Percentiles rank a stretch among this genome's conserved stretches.
phyloP scores from a whole-genome alignment of 2,888 invertebrate genomes.

The Heliconius cydno region DNA sequence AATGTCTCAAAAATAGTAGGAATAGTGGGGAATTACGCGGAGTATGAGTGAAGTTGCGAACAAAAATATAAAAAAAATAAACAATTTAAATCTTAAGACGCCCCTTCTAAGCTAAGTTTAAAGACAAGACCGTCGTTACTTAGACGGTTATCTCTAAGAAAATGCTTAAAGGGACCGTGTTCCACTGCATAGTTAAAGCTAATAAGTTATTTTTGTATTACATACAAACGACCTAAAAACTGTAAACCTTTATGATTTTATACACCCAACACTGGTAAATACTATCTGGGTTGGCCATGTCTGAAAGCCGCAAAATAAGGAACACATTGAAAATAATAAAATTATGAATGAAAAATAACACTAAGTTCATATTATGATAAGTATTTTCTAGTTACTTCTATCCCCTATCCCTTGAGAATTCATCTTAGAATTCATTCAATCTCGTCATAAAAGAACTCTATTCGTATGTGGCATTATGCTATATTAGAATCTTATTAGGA shows the following conservation, averaged over 20 bases:
- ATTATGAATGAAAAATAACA: no score
- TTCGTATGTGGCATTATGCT: background rate
- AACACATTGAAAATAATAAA: no score
- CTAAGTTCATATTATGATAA: background rate
- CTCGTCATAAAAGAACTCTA: background rate
- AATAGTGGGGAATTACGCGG: background rate
- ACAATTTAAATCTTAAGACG: background rate
- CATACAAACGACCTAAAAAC: no score
- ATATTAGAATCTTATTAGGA: background rate
- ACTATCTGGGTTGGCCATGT: no score
- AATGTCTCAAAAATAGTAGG: background rate
- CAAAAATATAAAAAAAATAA: background rate
- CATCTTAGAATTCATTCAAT: no score
- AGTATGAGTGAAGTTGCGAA: background rate
- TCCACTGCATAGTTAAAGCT: background rate
- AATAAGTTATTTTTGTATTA: no score
- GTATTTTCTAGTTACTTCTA: background rate
- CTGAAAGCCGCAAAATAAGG: no score
- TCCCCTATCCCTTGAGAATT: background rate
- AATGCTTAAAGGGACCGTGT: background rate
- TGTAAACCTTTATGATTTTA: no score
- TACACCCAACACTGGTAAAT: no score
- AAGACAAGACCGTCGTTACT: constrained; percentile 17
- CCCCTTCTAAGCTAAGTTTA: background rate
- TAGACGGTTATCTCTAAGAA: background rate